phyloP scores from a whole-genome alignment of 2,113 vertebrate species.

The Forbesichthys papilliferus region DNA sequence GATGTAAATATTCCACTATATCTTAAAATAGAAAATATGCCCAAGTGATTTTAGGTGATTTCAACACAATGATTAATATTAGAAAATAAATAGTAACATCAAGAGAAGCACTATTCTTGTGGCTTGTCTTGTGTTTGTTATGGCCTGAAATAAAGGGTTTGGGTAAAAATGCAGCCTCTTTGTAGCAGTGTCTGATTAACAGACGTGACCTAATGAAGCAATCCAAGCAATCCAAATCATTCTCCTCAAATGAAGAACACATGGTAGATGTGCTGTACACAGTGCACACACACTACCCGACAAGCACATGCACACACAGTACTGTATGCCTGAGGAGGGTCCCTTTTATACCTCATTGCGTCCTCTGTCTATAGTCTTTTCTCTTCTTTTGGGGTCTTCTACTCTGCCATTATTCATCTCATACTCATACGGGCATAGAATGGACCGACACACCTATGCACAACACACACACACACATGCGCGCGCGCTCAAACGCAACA shows the following conservation, averaged over 20 bases:
- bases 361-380: background rate
- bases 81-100: too few species aligned
- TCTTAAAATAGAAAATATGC: too few species aligned
- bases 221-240: slow-evolving; percentile 58
- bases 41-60: too few species aligned
- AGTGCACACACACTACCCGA: slow-evolving; percentile 31
- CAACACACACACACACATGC: slow-evolving; percentile 19
- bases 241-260: slow-evolving; percentile 72
- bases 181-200: slow-evolving; percentile 64
- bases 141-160: background rate
- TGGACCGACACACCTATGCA: background rate
- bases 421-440: background rate
- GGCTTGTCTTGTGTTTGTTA: background rate
- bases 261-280: slow-evolving; percentile 49
- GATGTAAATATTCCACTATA: too few species aligned
- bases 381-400: background rate
- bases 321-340: slow-evolving; percentile 23
- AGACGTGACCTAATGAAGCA: slow-evolving; percentile 71
- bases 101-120: background rate
- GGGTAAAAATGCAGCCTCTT: slow-evolving; percentile 55
- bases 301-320: background rate
- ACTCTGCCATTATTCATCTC: background rate
- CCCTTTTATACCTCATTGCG: slow-evolving; percentile 19
- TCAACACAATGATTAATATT: too few species aligned
- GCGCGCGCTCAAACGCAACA: slow-evolving; percentile 76